Conservation (phyloP, 1,140 invertebrate genomes). For the Aradophagus sp. region DNA sequence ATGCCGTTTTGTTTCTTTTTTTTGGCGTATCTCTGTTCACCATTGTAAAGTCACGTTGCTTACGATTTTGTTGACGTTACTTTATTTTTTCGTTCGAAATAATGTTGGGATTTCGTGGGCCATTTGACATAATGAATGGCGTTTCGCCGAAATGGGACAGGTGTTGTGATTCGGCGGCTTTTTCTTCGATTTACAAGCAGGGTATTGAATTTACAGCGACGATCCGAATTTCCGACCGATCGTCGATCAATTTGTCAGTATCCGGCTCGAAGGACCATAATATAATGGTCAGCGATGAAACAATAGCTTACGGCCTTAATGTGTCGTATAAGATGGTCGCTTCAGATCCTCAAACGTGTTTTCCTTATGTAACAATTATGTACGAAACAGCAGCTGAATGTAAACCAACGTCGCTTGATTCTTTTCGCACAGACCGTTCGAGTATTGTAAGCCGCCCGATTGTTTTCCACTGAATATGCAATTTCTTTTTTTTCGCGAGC, state of each 20-base stretch:
- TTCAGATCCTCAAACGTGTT: conserved; percentile 4
- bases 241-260: conserved; percentile 52
- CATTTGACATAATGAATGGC: conserved; percentile 47
- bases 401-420: conserved; percentile 24
- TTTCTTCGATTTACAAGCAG: conserved; percentile 27
- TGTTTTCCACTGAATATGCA: conserved; percentile 24
- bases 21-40: no score
- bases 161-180: conserved; percentile 29
- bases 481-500: background rate
- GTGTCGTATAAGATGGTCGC: conserved; percentile 8
- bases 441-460: conserved; percentile 7
- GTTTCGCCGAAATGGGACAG: conserved; percentile 35
- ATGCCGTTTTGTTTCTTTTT: conserved; percentile 9
- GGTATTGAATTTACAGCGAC: conserved; percentile 32
- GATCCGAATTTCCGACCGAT: conserved; percentile 27
- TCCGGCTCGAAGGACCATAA: conserved; percentile 5
- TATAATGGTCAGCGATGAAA: conserved; percentile 38
- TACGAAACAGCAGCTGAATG: conserved; percentile 21
- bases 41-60: conserved; percentile 50
- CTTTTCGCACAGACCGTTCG: conserved; percentile 19
- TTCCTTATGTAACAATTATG: conserved; percentile 32
- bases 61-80: conserved; percentile 52
- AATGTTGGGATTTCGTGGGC: conserved; percentile 38
- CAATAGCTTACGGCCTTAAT: conserved; percentile 18
- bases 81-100: conserved; percentile 35